Base-by-base conservation (phyloP, 2,113 vertebrate genomes). In the Sinocyclocheilus grahami region DNA sequence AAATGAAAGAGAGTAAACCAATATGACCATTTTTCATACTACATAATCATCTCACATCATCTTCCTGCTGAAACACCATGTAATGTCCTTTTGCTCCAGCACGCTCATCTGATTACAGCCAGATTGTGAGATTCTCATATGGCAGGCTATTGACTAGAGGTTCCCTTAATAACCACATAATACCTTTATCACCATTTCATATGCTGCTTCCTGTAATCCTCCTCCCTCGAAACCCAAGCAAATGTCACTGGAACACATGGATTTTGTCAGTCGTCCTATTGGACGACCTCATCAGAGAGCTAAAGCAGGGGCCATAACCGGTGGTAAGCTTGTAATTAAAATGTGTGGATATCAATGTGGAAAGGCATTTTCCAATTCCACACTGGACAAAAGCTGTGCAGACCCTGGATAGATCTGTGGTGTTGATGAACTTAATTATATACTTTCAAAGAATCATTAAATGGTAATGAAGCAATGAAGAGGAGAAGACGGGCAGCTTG, bases 261-360 rank as follows among this genome's bases (percentile, higher is more conserved):
- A 53, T 81, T 60, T 37, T 46, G 39, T 69, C 84, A 67, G 18
- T 8, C 79, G 51, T 75, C n/a, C 22, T n/a, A 60, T 55, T 78
- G 51, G 81, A 74, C 1, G 27, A 58, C 48, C 48, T 51, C 48
- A 3, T 51, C 48, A 51, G 13, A 13, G 48, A 51, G 48, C 80
- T 75, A 16, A 82, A 89, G 89, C 90, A 90, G 69, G 84, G 79
- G 76, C 67, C 83, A 10, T 76, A 75, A 78, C 72, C 87, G 53
- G 78, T 91, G 88, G 72, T 86, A 69, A 46, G 82, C 90, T 87
- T 9, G 84, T 90, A 95, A 93, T 95, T 92, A 95, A 94, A 92
- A 92, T 90, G 83, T 91, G 91, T 89, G 90, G 90, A 90, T 89
- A 90, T 89, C 90, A 91, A 85, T 72, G 77, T 78, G 89, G 71